Evolutionary conservation across 2,888 invertebrate species (phyloP), one percentile per base, ranked within the genome.

Genomic region (Tolmerus cingulatus): DNA sequence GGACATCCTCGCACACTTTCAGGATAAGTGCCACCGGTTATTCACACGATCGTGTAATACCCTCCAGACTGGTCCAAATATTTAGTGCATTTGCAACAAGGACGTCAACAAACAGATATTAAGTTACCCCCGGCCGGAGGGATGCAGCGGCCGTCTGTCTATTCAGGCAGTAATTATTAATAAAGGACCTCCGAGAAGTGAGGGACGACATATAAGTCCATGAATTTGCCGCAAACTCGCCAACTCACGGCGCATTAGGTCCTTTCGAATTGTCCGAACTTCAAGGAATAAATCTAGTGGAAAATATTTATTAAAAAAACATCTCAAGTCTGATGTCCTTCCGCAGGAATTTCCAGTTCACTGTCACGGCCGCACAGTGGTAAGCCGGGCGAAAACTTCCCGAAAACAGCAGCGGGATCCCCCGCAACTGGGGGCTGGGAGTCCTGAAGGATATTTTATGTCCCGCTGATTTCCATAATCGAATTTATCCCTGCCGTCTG

Each of bases 401-500:
- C n/a, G 1, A n/a, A 51, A 78, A 27, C 46, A 78, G 46, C 23
- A 51, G 51, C 27, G 9, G 27, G 30, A 79, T 23, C 23, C 19
- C 30, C 51, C 23, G 51, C n/a, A 23, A 16, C 14, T 23, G 9
- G 19, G 4, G 66, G 19, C 0, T n/a, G 43, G 27, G 66, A 9
- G 12, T 16, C 55, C 81, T 81, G 77, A 88, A 86, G 88, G 82
- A 88, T 88, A 87, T 87, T 88, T 88, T 88, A 88, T 88, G 87
- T 87, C 88, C 88, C 86, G 87, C 87, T 88, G 88, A 88, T 88
- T 88, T 88, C 88, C 87, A 88, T 88, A 88, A 88, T 88, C 79
- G 87, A 88, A 88, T 88, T 88, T 88, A 78, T 81, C 43, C 46
- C 57, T 81, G 30, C 40, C 66, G 82, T 66, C 82, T 82, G 66